Evolutionary conservation across 37 sponge, comb jelly and placozoan species (phyloP), one percentile per base, ranked within the genome.

Genomic region (Beroe ovata): DNA sequence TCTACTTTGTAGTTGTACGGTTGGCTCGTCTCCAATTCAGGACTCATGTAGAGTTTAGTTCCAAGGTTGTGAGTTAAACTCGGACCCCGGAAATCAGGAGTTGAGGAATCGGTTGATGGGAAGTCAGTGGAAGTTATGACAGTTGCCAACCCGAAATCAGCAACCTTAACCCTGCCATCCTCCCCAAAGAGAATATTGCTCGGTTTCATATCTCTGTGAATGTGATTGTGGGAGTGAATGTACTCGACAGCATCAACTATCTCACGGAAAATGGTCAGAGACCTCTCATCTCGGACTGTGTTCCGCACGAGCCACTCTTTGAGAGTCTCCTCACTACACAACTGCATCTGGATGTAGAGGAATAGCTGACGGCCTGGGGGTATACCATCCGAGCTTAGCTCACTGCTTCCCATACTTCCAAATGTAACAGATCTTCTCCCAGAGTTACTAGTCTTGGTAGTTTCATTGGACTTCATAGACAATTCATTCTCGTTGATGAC

Each of bases 121-220:
- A n/a, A 36, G 23, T 35, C 54, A 16, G 21, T 77, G 22, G 34
- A 41, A 1, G 84, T 20, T 62, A 62, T 89, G 21, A 89, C 64
- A 20, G 93, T 94, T 26, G 93, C 96, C n/a, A 96, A 72, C 26
- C 96, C 96, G 92, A 96, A 96, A 64, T 96, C 96, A 34, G 95
- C 95, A 58, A 96, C 91, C 88, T 96, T 96, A 37, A 96, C 91
- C n/a, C 59, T 34, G 1, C 94, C 96, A 90, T 93, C 92, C 42
- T 90, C 89, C 0, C 95, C 88, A 90, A 96, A 94, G 60, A 96
- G 94, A 38, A 96, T 93, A 91, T 96, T 96, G n/a, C 93, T 91
- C 14, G 96, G 96, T 89, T 93, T 96, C 42, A 96, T 90, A 69
- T 96, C 96, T 54, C 96, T 64, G 64, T 96, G 96, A 90, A 96